Base-by-base conservation (phyloP, 1,140 invertebrate species). In the Drosophila cardini region DNA sequence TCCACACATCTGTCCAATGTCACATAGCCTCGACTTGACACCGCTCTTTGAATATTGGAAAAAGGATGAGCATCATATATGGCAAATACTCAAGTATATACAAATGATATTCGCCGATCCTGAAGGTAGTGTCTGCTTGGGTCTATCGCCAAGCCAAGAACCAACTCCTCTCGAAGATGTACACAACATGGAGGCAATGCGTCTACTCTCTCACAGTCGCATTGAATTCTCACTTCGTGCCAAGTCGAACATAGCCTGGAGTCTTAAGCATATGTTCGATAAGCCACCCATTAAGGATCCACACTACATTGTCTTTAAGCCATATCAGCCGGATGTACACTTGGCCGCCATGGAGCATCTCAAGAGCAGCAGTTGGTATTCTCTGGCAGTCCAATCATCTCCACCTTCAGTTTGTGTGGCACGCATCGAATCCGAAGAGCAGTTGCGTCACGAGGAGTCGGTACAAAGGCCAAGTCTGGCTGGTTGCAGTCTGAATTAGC, bases 31-130 rank as follows among this genome's bases (percentile, higher is more conserved):
- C 5, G 94, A 95, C 77, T 93, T 97, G 36, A 93, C 92, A 72
- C 94, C 95, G 91, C 95, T 95, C 7, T 98, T 98, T 93, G 94
- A 94, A 9, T 94, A 95, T 72, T 99, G 98, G 98, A 95, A 95
- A 80, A 95, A 94, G 91, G 94, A 95, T 86, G 94, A 96, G 38
- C 94, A 98, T 92, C 95, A 97, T 93, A 93, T 98, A 48, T 98
- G 97, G 96, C 97, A 98, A 92, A 93, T 98, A 71, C 91, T 98
- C 16, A 95, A 97, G 92, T 98, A 96, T 93, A 94, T 97, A 30
- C 94, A 96, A 65, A 95, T 95, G 91, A 94, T 96, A 81, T 97
- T 99, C 92, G 72, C 69, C 8, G 90, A 92, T 74, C 83, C 83
- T 1, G 83, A 89, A 15, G 72, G 72, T 38, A 78, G 80, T 18